Evolutionary conservation across 2,888 invertebrate species (phyloP), one percentile per base, ranked within the genome.

Genomic region (Poecilobothrus nobilitatus): DNA sequence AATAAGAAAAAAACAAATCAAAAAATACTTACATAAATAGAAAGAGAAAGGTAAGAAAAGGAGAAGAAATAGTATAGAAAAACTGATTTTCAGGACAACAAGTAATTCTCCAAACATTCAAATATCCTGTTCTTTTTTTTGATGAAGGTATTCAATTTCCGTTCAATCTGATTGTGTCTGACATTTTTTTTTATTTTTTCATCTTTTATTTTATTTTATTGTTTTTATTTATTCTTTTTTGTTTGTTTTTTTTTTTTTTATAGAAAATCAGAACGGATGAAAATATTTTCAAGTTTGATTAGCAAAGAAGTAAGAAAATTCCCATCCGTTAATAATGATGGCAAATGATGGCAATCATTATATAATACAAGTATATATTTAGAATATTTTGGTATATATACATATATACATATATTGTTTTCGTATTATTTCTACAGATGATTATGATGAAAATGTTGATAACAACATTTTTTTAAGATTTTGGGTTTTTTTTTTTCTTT

Each of bases 81-180:
- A 53, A n/a, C 53, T 18, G 53, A 53, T 53, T 53, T 53, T 53
- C 53, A 53, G 53, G 53, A 53, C 53, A 53, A 53, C 18, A 53
- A 53, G 53, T 53, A 53, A 53, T 53, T 53, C 53, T 53, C 53
- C 18, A 53, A 53, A 53, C 53, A 53, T 53, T 53, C 53, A 53
- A 53, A 53, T 53, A 53, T 53, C 53, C 53, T 53, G 53, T 53
- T 53, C 18, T 53, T 53, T 53, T 53, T 53, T 53, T 53, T 53
- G 53, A 53, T 53, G 53, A 53, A 53, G 53, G 53, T 53, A 53
- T 53, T 53, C 53, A 53, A 53, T 53, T 53, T 53, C 53, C 53
- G 53, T 53, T 53, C 53, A 53, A 53, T 53, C 53, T 53, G 53
- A 53, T 53, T 53, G 53, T 53, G 53, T 53, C 53, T 53, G 53